Conservation (phyloP, 2,888 invertebrate species). For the Parascotia fuliginaria region DNA sequence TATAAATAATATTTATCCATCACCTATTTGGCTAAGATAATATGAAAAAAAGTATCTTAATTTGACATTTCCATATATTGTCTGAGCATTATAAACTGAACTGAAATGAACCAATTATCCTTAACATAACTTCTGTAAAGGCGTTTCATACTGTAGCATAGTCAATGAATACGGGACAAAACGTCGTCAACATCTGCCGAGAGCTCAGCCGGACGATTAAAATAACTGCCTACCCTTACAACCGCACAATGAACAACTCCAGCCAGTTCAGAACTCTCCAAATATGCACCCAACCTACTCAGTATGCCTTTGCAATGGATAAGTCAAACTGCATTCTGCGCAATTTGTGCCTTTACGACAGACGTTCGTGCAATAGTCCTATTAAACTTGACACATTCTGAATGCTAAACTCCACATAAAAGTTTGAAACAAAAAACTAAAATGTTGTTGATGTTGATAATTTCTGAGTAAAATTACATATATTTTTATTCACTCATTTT, state of each 20-base stretch:
- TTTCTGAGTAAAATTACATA: conserved; percentile 16
- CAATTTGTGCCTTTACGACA: conserved; percentile 39
- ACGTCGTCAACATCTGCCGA: conserved; percentile 24
- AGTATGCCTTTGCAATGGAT: conserved; percentile 35
- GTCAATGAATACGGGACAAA: conserved; percentile 52
- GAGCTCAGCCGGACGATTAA: conserved; percentile 39
- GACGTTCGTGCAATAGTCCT: conserved; percentile 26
- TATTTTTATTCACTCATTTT: conserved; percentile 25
- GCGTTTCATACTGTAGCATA: conserved; percentile 35
- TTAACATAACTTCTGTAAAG: background rate
- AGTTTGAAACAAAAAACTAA: conserved; percentile 7
- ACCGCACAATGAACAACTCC: conserved; percentile 28
- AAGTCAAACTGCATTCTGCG: conserved; percentile 44
- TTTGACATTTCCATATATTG: too few species aligned
- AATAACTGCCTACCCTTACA: conserved; percentile 41
- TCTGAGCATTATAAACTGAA: too few species aligned
- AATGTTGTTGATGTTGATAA: conserved; percentile 10
- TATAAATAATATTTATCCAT: too few species aligned
- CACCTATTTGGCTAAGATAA: too few species aligned
- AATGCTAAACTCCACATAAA: conserved; percentile 17
- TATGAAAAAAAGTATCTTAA: too few species aligned
- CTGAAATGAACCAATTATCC: too few species aligned
- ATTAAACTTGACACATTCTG: conserved; percentile 30
- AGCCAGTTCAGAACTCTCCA: conserved; percentile 40
- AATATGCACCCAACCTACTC: conserved; percentile 31